Conservation (phyloP, 2,797 vertebrate species). For the Tokudaia tokunoshimensis region DNA sequence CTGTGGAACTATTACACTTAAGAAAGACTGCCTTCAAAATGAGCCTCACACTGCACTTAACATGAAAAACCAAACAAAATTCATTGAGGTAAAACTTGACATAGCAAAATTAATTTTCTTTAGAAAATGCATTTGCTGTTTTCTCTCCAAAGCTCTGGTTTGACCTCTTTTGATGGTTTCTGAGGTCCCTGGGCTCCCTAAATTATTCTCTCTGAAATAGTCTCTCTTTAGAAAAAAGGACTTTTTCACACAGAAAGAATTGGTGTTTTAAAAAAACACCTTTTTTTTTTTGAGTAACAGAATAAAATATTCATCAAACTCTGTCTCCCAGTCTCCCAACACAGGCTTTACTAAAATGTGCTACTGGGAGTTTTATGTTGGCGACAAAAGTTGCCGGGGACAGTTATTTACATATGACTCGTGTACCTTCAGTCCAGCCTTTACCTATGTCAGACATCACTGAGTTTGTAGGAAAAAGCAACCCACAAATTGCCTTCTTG, state of each 20-base stretch:
- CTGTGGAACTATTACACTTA: slow-evolving; percentile 18
- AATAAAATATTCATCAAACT: slow-evolving; percentile 80
- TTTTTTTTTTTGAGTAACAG: slow-evolving; percentile 58
- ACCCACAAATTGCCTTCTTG: not conserved
- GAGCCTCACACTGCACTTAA: slow-evolving; percentile 36
- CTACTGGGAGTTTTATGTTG: not conserved
- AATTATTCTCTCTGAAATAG: slow-evolving; percentile 77
- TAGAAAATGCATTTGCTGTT: slow-evolving; percentile 56
- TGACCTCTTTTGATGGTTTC: slow-evolving; percentile 63
- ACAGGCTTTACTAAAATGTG: slow-evolving; percentile 61
- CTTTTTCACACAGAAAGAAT: slow-evolving; percentile 67
- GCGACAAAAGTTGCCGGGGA: slow-evolving; percentile 30
- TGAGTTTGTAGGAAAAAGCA: slow-evolving; percentile 53
- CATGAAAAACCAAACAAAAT: slow-evolving; percentile 16
- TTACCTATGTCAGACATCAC: not conserved
- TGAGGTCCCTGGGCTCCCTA: slow-evolving; percentile 34
- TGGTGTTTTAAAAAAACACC: slow-evolving; percentile 40
- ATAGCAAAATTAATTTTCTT: slow-evolving; percentile 62
- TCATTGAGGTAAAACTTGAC: slow-evolving; percentile 34
- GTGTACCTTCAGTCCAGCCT: not conserved
- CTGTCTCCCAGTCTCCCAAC: slow-evolving; percentile 24
- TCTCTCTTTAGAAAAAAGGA: slow-evolving; percentile 43
- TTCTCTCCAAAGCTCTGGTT: slow-evolving; percentile 50
- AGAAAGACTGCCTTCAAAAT: not conserved
- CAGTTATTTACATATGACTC: not conserved